Conservation (phyloP, 2,113 vertebrate genomes). For the Gadus macrocephalus region DNA sequence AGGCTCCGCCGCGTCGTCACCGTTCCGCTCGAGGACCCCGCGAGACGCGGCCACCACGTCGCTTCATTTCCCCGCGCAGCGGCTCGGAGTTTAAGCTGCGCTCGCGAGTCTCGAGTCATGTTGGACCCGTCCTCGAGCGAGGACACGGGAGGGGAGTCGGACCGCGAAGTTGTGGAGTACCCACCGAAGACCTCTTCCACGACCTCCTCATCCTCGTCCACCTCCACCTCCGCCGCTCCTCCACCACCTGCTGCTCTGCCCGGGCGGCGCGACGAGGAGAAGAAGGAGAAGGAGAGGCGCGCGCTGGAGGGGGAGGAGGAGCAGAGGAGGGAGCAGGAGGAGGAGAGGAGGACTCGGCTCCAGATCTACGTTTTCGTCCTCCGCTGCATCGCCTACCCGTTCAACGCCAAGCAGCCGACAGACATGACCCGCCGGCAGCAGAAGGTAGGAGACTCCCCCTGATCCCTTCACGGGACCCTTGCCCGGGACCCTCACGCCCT, state of each 20-base stretch:
- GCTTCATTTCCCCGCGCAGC: neutral
- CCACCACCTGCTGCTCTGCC: conserved; percentile 67
- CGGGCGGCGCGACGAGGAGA: conserved; percentile 17
- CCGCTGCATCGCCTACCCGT: conserved; percentile 87
- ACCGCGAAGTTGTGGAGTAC: conserved; percentile 76
- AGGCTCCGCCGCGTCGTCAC: conserved; percentile 3
- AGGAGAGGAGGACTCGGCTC: conserved; percentile 80
- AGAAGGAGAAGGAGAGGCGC: conserved; percentile 26
- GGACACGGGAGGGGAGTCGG: conserved; percentile 83
- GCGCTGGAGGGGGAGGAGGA: conserved; percentile 67
- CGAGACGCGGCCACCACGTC: conserved; percentile 51
- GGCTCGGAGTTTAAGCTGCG: conserved; percentile 8
- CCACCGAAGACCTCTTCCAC: conserved; percentile 39
- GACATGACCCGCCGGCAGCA: conserved; percentile 89
- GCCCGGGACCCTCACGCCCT: no score
- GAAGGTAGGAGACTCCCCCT: conserved; percentile 72
- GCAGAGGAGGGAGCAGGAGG: conserved; percentile 73
- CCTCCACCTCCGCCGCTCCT: conserved; percentile 40
- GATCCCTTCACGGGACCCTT: no score
- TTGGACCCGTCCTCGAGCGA: conserved; percentile 96
- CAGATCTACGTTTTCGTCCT: conserved; percentile 93
- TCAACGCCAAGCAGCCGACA: conserved; percentile 91
- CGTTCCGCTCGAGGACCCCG: neutral
- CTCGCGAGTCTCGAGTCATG: conserved; percentile 64
- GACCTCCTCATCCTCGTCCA: conserved; percentile 42